Evolutionary conservation across 1,140 invertebrate genomes (phyloP), one percentile per base, ranked within the genome.

Genomic region (Psilanteris sp.): DNA sequence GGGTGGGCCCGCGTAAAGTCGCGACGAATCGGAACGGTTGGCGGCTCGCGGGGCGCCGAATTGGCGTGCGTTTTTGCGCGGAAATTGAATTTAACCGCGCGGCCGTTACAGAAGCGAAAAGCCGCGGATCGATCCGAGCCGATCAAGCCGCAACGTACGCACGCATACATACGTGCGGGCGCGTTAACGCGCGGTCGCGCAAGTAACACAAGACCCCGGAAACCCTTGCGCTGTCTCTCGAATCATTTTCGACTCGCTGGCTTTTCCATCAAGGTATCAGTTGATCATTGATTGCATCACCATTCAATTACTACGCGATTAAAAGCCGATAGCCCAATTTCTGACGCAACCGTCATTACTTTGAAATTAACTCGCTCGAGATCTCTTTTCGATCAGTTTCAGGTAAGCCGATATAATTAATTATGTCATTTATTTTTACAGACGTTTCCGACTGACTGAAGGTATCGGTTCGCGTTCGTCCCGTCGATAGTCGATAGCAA

Each of bases 161-260:
- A 52, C 41, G 29, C 26, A 26, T 10, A 3, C 6, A 18, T 2
- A 8, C 4, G 13, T 3, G 34, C 1, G 18, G 29, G 31, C 10
- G 11, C 11, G 59, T 59, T 59, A 59, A 34, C 41, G 10, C 48
- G 66, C 32, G 66, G 43, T 59, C 34, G 4, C 22, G 37, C 13
- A 54, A 43, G 66, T 70, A 61, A 70, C 41, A 61, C 54, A 44
- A 70, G 66, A 70, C 27, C 31, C 22, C 34, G 36, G 54, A 61
- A 70, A 44, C 34, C 66, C 66, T 44, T 70, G 64, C 36, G 24
- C 66, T 61, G 37, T 36, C 20, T 27, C 44, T 32, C 43, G 13
- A 70, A 70, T 70, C 36, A 61, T 70, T 70, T 61, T 70, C 66
- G 36, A 29, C 44, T 61, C 41, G 32, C 20, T 70, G 66, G 4